These are phyloP conservation scores for Cyphomyrus plagiostoma DNA, from an alignment of 2,113 vertebrate genomes.

Conservation along the genomic window DNA sequence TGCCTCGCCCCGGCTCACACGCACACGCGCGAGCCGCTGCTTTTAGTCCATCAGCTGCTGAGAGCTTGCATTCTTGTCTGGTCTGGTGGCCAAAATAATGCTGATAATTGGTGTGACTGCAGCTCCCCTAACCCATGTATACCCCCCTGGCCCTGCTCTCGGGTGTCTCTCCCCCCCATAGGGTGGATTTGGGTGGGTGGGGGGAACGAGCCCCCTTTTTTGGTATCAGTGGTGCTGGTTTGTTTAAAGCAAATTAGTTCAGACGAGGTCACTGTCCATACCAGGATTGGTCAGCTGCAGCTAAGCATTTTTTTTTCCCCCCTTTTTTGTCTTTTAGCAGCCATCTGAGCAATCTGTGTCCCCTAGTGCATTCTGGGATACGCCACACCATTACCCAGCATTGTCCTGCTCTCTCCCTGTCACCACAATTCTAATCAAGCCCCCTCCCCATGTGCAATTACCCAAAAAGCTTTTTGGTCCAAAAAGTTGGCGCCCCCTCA, in stretches of 20 bases:
- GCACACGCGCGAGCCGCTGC: not conserved
- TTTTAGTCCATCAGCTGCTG: slow-evolving; percentile 41
- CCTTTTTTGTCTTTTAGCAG: not conserved
- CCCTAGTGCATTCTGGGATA: not conserved
- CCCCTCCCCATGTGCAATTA: not conserved
- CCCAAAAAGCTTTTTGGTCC: not conserved
- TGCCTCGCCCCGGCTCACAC: not conserved
- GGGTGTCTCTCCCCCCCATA: not conserved
- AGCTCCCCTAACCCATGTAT: slow-evolving; percentile 34
- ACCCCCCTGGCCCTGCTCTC: slow-evolving; percentile 17
- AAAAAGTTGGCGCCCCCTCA: not conserved
- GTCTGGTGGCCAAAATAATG: slow-evolving; percentile 51
- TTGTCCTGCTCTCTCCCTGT: not conserved
- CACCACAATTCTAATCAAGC: not conserved
- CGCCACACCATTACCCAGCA: too few relatives aligned
- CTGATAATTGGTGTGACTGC: slow-evolving; percentile 36
- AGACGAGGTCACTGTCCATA: not conserved
- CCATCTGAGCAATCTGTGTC: not conserved
- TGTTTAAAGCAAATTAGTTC: slow-evolving; percentile 1
- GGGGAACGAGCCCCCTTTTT: not conserved
- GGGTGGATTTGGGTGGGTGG: not conserved
- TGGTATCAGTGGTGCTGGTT: not conserved
- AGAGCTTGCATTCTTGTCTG: slow-evolving; percentile 45
- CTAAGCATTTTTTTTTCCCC: not conserved
- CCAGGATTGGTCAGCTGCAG: not conserved